Percentiles rank a stretch among this genome's conserved stretches.
phyloP scores from a whole-genome alignment of 1,140 invertebrate species.

The Augochlora pura region DNA sequence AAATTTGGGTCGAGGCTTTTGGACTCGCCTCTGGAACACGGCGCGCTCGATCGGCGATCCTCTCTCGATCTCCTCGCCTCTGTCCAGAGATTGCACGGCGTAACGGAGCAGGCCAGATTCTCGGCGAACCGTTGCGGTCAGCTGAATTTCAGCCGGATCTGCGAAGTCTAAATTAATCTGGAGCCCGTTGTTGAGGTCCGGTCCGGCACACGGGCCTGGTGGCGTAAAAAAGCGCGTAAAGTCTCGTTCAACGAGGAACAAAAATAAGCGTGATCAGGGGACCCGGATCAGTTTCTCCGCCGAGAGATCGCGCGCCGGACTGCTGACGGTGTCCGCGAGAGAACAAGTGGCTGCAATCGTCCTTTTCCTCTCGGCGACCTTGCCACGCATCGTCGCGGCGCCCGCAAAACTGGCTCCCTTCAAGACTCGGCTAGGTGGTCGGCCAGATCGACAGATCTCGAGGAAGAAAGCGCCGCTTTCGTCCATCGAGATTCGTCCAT shows the following conservation, averaged over 20 bases:
- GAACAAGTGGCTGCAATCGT: slow-evolving; percentile 29
- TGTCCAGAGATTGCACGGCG: no score
- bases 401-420: neutral
- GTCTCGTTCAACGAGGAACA: slow-evolving; percentile 33
- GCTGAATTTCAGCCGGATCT: slow-evolving; percentile 23
- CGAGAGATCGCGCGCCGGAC: neutral
- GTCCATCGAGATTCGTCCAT: no score
- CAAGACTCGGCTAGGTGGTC: neutral
- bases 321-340: neutral
- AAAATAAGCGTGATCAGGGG: slow-evolving; percentile 47
- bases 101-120: no score
- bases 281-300: slow-evolving; percentile 25
- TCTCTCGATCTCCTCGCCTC: no score
- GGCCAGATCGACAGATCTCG: neutral
- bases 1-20: slow-evolving; percentile 20
- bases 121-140: neutral
- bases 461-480: neutral
- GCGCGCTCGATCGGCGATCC: no score
- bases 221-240: slow-evolving; percentile 48
- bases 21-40: neutral
- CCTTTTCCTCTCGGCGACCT: neutral
- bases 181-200: slow-evolving; percentile 39
- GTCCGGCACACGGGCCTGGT: slow-evolving; percentile 25
- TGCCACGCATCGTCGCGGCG: neutral
- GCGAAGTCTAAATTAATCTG: slow-evolving; percentile 48